Evolutionary conservation across 2,888 invertebrate genomes (phyloP).

Genomic region (Dione vanillae): DNA sequence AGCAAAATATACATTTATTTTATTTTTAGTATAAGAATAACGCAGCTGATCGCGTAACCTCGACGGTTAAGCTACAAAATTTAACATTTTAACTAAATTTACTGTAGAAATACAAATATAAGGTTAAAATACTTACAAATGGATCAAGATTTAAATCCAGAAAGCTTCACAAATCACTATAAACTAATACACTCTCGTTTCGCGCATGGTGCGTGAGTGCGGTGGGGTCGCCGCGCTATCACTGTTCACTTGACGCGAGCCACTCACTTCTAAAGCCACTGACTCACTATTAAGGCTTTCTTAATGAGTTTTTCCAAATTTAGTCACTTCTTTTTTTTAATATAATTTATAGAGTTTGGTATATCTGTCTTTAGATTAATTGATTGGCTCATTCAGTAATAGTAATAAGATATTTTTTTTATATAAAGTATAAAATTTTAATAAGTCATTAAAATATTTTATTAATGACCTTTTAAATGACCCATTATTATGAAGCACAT

Average conservation of each 20-base stretch:
- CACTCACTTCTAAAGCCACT: slow-evolving; percentile 47
- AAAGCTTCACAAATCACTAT: slow-evolving; percentile 65
- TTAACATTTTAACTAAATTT: slow-evolving; percentile 25
- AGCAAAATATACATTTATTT: neutral
- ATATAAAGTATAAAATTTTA: neutral
- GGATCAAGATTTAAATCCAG: slow-evolving; percentile 61
- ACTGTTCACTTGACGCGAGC: slow-evolving; percentile 56
- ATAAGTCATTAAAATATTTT: too few species aligned
- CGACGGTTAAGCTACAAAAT: slow-evolving; percentile 50
- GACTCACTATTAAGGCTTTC: slow-evolving; percentile 48
- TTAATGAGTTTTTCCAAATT: slow-evolving; percentile 38
- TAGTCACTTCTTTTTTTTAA: slow-evolving; percentile 17
- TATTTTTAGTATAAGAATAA: slow-evolving; percentile 58
- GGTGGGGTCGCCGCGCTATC: slow-evolving; percentile 72
- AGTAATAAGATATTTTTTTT: neutral
- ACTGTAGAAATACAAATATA: neutral
- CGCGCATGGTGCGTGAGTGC: slow-evolving; percentile 66
- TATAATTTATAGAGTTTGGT: neutral
- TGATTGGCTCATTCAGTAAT: slow-evolving; percentile 2
- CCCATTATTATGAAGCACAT: too few species aligned
- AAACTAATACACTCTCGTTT: slow-evolving; percentile 74
- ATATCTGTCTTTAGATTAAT: neutral
- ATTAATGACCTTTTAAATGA: too few species aligned
- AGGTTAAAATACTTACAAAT: slow-evolving; percentile 36
- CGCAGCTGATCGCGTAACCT: slow-evolving; percentile 71